Evolutionary conservation across 1,140 invertebrate genomes (phyloP).

Genomic region (Apis cerana): DNA sequence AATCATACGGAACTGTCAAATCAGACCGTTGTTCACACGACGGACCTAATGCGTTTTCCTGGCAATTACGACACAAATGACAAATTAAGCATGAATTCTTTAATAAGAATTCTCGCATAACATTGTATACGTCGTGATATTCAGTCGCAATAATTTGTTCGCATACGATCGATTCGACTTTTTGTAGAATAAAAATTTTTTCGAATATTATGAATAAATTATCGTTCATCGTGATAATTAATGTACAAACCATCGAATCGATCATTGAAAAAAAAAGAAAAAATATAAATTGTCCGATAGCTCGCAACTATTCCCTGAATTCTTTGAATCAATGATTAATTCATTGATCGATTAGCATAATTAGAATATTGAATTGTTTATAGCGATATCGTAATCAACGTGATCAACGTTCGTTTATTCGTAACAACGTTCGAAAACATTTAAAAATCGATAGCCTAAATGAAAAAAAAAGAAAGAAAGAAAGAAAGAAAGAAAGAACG

Average conservation of each 20-base stretch:
- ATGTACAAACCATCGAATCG: neutral
- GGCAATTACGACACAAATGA: conserved; percentile 36
- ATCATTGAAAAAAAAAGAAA: neutral
- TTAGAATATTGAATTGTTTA: neutral
- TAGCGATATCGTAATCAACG: neutral
- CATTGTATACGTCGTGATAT: neutral
- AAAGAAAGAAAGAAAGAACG: no score
- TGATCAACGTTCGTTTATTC: neutral
- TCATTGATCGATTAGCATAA: neutral
- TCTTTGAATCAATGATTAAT: neutral
- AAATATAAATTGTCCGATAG: neutral
- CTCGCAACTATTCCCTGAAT: neutral
- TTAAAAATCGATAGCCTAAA: neutral
- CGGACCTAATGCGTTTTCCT: conserved; percentile 11
- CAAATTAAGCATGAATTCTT: conserved; percentile 53
- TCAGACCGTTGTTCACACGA: conserved; percentile 36
- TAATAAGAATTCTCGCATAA: conserved; percentile 37
- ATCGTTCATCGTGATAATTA: neutral
- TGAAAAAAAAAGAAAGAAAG: no score
- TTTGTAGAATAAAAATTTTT: neutral
- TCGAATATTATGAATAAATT: no score
- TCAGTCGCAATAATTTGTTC: neutral
- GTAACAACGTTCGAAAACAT: neutral
- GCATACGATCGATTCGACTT: neutral
- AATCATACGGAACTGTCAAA: conserved; percentile 45